Evolutionary conservation across 2,113 vertebrate genomes (phyloP).

Genomic region (Pseudolaguvia tuberculata): DNA sequence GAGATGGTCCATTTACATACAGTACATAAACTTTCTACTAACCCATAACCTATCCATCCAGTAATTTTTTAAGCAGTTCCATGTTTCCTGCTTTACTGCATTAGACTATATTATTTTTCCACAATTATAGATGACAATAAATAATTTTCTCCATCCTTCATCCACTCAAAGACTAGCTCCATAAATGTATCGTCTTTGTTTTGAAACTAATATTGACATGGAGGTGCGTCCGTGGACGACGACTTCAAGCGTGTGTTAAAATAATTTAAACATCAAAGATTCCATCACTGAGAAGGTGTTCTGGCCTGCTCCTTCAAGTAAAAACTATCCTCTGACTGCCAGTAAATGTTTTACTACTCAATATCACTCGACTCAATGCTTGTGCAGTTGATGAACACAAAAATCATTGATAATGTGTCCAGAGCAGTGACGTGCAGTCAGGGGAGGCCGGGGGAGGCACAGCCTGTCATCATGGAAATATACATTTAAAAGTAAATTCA

Average conservation of each 20-base stretch:
- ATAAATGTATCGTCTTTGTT: conserved; percentile 61
- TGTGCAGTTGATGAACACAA: conserved; percentile 60
- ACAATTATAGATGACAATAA: neutral
- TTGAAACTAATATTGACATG: conserved; percentile 70
- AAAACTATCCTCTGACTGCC: conserved; percentile 60
- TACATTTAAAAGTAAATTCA: too few relatives aligned
- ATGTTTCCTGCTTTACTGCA: neutral
- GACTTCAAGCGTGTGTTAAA: conserved; percentile 64
- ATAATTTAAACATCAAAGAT: conserved; percentile 74
- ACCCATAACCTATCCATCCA: neutral
- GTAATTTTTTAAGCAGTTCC: neutral
- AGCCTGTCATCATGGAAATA: too few relatives aligned
- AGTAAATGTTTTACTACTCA: conserved; percentile 64
- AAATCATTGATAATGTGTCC: conserved; percentile 67
- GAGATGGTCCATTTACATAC: too few relatives aligned
- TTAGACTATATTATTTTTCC: neutral
- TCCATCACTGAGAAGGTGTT: conserved; percentile 64
- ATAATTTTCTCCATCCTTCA: neutral
- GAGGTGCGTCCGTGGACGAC: conserved; percentile 66
- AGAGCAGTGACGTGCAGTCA: conserved; percentile 48
- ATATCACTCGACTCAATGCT: conserved; percentile 66
- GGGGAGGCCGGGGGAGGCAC: too few relatives aligned
- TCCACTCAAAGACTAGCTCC: conserved; percentile 1
- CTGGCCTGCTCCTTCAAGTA: conserved; percentile 61
- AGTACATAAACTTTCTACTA: neutral